Percentiles rank a stretch among this genome's conserved stretches.
Conservation (phyloP, 1,140 invertebrate species). For the Apocrypta bakeri region DNA sequence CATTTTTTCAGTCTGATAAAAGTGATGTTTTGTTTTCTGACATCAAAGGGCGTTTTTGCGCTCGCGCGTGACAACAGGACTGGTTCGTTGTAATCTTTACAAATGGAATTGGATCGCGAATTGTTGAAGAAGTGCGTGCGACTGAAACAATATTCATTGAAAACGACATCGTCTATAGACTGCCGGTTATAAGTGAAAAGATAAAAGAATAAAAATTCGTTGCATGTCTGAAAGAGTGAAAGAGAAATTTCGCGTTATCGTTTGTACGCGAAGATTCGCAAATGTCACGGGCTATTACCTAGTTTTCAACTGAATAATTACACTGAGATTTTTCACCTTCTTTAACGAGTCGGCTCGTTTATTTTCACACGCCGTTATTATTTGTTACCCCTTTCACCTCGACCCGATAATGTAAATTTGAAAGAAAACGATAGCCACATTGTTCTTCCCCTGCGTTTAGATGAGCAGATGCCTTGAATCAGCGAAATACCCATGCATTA, state of each 20-base stretch:
- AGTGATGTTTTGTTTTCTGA: neutral
- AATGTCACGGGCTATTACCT: no score
- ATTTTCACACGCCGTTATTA: neutral
- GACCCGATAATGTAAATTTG: neutral
- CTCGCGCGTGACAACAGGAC: neutral
- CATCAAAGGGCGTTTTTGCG: neutral
- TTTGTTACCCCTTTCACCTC: neutral
- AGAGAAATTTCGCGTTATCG: no score
- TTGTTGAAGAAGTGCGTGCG: neutral
- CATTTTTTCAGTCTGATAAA: neutral
- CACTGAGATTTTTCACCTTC: neutral
- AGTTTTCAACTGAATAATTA: neutral
- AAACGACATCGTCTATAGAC: no score
- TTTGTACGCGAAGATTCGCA: no score
- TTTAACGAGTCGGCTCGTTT: neutral
- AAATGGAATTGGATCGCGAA: neutral
- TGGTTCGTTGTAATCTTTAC: neutral
- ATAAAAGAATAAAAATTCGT: neutral
- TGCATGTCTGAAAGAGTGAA: no score
- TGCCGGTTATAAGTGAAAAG: neutral
- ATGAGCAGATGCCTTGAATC: slow-evolving; percentile 53
- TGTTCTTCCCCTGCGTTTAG: slow-evolving; percentile 6
- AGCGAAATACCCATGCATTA: slow-evolving; percentile 20
- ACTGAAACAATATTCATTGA: no score
- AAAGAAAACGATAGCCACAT: neutral